Evolutionary conservation across 1,140 invertebrate species (phyloP), one percentile per base, ranked within the genome.

Genomic region (Lepidurus arcticus): DNA sequence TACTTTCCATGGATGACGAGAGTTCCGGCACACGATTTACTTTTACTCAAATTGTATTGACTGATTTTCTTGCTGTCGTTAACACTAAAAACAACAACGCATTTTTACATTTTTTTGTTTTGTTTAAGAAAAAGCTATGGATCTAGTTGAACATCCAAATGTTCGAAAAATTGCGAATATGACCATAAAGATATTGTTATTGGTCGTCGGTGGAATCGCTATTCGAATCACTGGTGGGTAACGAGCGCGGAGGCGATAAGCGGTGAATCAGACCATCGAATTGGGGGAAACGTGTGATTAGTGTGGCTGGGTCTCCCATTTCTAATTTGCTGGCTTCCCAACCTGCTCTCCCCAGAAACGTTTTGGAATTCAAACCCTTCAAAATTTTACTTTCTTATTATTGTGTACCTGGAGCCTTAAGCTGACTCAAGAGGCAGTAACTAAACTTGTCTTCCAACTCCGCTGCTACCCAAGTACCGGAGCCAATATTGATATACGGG

Each of bases 361-460:
- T 24, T 73, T n/a, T 73, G 65, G n/a, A 73, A n/a, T 73, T 0
- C n/a, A n/a, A n/a, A n/a, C 65, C 65, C 4, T n/a, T 73, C 0
- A 1, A 4, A 24, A 4, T 73, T n/a, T 73, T 24, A 73, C n/a
- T 73, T 73, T 73, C n/a, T n/a, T 24, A 73, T 73, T 73, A 73
- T 24, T 1, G 0, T 21, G 42, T 44, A 78, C 78, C 78, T 42
- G 78, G 78, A 16, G 78, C 78, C 47, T 78, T 73, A 26, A 74
- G 73, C 34, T 75, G 44, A 44, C 78, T 78, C 7, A 78, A 26
- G 13, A 78, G 73, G n/a, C 78, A 78, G 9, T 78, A 78, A 45
- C 78, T 78, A 24, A 74, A 73, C n/a, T 78, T 78, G 73, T 78
- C 78, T 74, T 78, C 78, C 11, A 78, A 74, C 45, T 78, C 78